Conservation (phyloP, 2,888 invertebrate species). For the Hipparchia semele region DNA sequence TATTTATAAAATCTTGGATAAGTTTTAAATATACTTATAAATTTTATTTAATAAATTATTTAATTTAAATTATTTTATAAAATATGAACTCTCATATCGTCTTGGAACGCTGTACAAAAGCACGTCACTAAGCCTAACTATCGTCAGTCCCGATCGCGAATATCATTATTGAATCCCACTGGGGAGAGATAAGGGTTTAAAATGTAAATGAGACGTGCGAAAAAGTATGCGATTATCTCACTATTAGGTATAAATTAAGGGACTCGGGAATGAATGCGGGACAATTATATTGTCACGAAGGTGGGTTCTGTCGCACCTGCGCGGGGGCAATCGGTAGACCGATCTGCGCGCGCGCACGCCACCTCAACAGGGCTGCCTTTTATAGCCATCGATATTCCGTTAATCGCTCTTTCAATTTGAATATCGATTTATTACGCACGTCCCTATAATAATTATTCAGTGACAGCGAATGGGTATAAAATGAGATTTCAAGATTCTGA, state of each 20-base stretch:
- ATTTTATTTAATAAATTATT: too few species aligned
- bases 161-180: conserved; percentile 71
- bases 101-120: not conserved
- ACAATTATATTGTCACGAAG: conserved; percentile 82
- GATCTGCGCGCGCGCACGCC: conserved; percentile 62
- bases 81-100: not conserved
- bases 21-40: too few species aligned
- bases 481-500: not conserved
- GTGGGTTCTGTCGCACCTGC: conserved; percentile 54
- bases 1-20: too few species aligned
- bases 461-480: not conserved
- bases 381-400: conserved; percentile 35
- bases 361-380: conserved; percentile 45
- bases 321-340: conserved; percentile 50
- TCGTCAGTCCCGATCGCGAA: conserved; percentile 53
- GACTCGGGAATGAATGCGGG: conserved; percentile 68
- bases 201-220: conserved; percentile 80
- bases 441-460: conserved; percentile 24
- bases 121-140: conserved; percentile 47
- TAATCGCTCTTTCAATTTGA: conserved; percentile 36
- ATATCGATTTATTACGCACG: conserved; percentile 36
- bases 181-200: conserved; percentile 64
- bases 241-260: conserved; percentile 82
- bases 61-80: too few species aligned
- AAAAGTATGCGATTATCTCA: conserved; percentile 77